phyloP scores from a whole-genome alignment of 2,888 invertebrate genomes.

The Heliconius erato region DNA sequence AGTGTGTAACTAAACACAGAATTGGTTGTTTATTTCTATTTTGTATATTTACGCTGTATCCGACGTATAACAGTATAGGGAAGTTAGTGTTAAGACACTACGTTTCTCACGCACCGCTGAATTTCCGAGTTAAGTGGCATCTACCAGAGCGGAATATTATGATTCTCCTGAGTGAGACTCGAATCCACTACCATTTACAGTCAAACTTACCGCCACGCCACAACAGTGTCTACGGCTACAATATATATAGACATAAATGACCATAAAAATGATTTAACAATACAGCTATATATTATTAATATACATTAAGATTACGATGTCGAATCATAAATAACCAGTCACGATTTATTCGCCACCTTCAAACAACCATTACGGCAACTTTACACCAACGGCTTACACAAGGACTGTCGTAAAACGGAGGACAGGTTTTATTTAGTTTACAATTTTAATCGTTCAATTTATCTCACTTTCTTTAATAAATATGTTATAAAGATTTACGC shows the following conservation, averaged over 20 bases:
- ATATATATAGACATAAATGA: not conserved
- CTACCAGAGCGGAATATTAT: no score
- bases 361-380: not conserved
- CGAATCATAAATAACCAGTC: conserved; percentile 1
- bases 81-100: no score
- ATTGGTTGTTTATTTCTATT: no score
- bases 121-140: no score
- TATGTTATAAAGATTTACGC: not conserved
- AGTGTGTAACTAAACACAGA: no score
- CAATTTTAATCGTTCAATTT: not conserved
- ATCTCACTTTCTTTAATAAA: not conserved
- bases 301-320: not conserved
- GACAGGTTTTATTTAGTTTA: not conserved
- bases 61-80: no score
- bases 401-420: conserved; percentile 19
- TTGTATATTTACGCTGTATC: no score
- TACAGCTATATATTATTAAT: not conserved
- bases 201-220: no score
- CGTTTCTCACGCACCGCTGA: no score
- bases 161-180: no score
- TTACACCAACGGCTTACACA: conserved; percentile 14
- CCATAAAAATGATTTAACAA: not conserved
- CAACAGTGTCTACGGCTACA: no score
- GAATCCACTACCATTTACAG: no score
- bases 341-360: conserved; percentile 20